Percentiles rank a stretch among this genome's conserved stretches.
These are phyloP conservation scores for Okapia johnstoni DNA, from an alignment of 2,113 vertebrate genomes.

Conservation along the genomic window DNA sequence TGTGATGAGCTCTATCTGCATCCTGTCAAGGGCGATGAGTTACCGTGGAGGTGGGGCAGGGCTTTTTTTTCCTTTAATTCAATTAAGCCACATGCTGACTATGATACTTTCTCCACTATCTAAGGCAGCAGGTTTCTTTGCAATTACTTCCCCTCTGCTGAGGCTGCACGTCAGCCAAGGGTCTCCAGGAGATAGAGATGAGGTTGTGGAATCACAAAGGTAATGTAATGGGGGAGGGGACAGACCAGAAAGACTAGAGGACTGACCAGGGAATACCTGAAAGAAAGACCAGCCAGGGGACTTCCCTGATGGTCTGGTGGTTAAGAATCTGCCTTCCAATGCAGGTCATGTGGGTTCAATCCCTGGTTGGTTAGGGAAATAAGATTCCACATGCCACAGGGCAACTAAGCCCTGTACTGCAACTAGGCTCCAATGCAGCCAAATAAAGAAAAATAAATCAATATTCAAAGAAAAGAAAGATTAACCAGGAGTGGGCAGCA, in stretches of 20 bases:
- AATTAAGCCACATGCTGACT: constrained; percentile 74
- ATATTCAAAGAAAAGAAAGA: background rate
- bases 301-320: background rate
- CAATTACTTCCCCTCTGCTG: constrained; percentile 66
- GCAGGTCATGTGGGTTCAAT: background rate
- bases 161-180: constrained; percentile 23
- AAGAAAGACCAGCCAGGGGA: background rate
- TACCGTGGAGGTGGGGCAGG: background rate
- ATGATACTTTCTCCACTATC: constrained; percentile 60
- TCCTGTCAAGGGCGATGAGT: constrained; percentile 50
- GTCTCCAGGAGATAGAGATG: constrained; percentile 32
- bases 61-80: constrained; percentile 62
- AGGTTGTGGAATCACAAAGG: constrained; percentile 18
- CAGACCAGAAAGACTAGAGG: background rate
- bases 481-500: background rate
- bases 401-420: background rate
- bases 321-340: background rate
- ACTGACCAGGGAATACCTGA: background rate
- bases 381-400: background rate
- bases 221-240: background rate
- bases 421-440: background rate
- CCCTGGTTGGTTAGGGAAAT: background rate
- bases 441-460: background rate
- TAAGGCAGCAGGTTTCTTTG: constrained; percentile 67
- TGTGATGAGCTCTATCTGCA: constrained; percentile 27